Conservation (phyloP, 2,888 invertebrate genomes). For the Cantharis flavilabris region DNA sequence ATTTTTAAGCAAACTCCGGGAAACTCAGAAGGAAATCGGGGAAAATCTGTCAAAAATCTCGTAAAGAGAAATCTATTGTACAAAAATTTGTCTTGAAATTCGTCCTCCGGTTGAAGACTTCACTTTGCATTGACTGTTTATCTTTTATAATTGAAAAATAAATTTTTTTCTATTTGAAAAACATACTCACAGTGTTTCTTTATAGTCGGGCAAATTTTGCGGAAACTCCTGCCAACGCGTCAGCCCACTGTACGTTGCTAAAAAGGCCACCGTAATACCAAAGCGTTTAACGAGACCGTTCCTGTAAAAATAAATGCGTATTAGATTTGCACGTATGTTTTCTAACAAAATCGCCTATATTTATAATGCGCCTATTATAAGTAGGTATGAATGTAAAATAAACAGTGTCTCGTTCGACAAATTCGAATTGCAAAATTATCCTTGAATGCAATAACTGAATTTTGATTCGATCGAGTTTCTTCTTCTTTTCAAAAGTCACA, state of each 20-base stretch:
- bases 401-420: not conserved
- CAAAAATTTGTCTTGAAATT: too few relatives aligned
- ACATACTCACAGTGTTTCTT: slow-evolving; percentile 40
- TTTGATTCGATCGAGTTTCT: not conserved
- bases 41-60: too few relatives aligned
- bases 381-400: not conserved
- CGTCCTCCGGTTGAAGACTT: too few relatives aligned
- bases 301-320: slow-evolving; percentile 58
- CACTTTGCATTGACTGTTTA: too few relatives aligned
- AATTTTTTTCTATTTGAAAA: not conserved
- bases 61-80: too few relatives aligned
- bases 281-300: slow-evolving; percentile 82
- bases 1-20: too few relatives aligned
- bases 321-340: not conserved
- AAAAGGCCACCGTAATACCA: slow-evolving; percentile 82
- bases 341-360: not conserved
- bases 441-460: not conserved
- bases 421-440: not conserved
- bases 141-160: too few relatives aligned
- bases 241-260: slow-evolving; percentile 89
- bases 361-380: not conserved
- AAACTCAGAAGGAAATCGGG: too few relatives aligned
- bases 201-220: slow-evolving; percentile 58
- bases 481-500: not conserved
- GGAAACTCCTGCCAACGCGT: slow-evolving; percentile 85